phyloP scores from a whole-genome alignment of 2,113 vertebrate genomes.

The Bothrops jararaca region DNA sequence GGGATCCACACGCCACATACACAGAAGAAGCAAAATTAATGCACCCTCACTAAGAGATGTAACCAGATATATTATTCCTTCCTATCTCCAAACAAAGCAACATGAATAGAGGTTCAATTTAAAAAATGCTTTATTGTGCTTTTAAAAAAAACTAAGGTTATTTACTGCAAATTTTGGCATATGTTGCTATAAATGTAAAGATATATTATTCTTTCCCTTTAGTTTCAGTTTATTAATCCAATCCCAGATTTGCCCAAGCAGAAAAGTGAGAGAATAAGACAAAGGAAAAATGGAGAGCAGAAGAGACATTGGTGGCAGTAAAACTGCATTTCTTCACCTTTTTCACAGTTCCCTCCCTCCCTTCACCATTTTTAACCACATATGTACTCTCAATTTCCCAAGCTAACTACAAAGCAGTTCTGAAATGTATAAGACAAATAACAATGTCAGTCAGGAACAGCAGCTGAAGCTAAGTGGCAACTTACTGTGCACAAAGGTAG shows the following conservation, averaged over 20 bases:
- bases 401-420: constrained; percentile 12
- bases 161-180: not conserved
- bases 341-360: constrained; percentile 16
- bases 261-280: not conserved
- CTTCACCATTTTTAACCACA: constrained; percentile 22
- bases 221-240: constrained; percentile 1
- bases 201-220: not conserved
- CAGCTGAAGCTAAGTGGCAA: not conserved
- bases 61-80: not conserved
- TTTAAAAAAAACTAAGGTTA: not conserved
- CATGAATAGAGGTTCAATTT: not conserved
- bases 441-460: constrained; percentile 25
- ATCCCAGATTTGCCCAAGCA: not conserved
- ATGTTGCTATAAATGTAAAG: not conserved
- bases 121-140: not conserved
- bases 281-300: not conserved
- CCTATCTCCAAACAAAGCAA: not conserved
- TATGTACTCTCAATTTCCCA: constrained; percentile 15
- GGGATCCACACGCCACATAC: not conserved
- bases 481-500: constrained; percentile 18
- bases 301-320: constrained; percentile 10
- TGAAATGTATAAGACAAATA: constrained; percentile 22
- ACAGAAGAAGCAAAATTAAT: not conserved
- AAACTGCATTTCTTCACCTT: not conserved
- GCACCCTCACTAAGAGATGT: not conserved